Percentiles rank a stretch among this genome's conserved stretches.
Evolutionary conservation across 2,888 invertebrate species (phyloP).

Genomic region (Halictus quadricinctus): DNA sequence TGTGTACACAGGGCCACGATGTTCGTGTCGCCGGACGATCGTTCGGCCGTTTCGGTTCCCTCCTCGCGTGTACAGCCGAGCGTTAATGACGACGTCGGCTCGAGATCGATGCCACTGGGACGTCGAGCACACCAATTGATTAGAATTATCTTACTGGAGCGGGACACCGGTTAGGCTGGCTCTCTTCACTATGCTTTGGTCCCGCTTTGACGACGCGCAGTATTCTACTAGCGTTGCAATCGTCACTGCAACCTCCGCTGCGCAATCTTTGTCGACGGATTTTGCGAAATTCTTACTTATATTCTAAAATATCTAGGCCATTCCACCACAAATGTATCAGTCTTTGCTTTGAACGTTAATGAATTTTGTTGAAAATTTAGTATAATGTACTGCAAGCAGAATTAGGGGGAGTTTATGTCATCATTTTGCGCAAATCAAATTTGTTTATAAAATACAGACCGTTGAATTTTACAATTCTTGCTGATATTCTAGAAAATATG

Average conservation of each 20-base stretch:
- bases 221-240: neutral
- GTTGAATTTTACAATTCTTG: no score
- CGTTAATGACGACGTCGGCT: conserved; percentile 34
- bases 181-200: neutral
- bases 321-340: no score
- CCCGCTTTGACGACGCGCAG: neutral
- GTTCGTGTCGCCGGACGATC: conserved; percentile 40
- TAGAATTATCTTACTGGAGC: conserved; percentile 19
- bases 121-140: conserved; percentile 23
- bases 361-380: no score
- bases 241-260: neutral
- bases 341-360: no score
- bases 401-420: no score
- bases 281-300: neutral
- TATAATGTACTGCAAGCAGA: no score
- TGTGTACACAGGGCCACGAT: conserved; percentile 46
- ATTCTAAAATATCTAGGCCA: no score
- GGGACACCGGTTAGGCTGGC: neutral
- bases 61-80: neutral
- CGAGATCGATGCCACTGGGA: conserved; percentile 29
- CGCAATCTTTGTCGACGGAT: neutral
- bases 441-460: no score
- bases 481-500: no score
- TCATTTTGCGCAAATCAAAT: no score
- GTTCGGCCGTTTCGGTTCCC: conserved; percentile 27